Evolutionary conservation across 1,140 invertebrate genomes (phyloP).

Genomic region (Scylla paramamosain): DNA sequence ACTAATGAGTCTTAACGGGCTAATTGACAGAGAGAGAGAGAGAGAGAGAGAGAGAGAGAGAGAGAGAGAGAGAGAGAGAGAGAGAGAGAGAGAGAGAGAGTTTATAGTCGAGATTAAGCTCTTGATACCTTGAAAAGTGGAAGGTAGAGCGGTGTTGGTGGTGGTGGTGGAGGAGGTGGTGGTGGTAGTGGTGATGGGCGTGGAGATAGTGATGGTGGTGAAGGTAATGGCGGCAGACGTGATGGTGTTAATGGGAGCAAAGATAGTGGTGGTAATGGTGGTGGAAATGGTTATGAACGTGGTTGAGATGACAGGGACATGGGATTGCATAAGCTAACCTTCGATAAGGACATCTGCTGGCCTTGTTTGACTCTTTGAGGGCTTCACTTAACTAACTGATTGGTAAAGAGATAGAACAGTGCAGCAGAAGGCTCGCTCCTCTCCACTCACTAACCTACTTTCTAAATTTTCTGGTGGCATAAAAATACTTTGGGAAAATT

Average conservation of each 20-base stretch:
- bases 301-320: neutral
- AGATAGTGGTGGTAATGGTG: neutral
- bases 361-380: too few relatives aligned
- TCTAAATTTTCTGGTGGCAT: too few relatives aligned
- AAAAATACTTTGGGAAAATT: too few relatives aligned
- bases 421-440: too few relatives aligned
- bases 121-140: too few relatives aligned
- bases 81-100: slow-evolving; percentile 18
- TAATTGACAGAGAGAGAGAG: neutral
- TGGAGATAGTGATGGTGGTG: neutral
- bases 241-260: neutral
- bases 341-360: too few relatives aligned
- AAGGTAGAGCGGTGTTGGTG: neutral
- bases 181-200: neutral
- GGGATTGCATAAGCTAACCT: too few relatives aligned
- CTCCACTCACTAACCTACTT: too few relatives aligned
- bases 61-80: slow-evolving; percentile 23
- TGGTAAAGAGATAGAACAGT: too few relatives aligned
- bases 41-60: slow-evolving; percentile 20
- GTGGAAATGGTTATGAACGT: neutral
- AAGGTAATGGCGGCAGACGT: neutral
- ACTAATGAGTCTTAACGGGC: too few relatives aligned
- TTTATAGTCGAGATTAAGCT: too few relatives aligned
- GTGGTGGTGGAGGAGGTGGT: neutral
- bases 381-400: too few relatives aligned